Evolutionary conservation across 2,797 vertebrate genomes (phyloP).

Genomic region (Clarias fuscus): DNA sequence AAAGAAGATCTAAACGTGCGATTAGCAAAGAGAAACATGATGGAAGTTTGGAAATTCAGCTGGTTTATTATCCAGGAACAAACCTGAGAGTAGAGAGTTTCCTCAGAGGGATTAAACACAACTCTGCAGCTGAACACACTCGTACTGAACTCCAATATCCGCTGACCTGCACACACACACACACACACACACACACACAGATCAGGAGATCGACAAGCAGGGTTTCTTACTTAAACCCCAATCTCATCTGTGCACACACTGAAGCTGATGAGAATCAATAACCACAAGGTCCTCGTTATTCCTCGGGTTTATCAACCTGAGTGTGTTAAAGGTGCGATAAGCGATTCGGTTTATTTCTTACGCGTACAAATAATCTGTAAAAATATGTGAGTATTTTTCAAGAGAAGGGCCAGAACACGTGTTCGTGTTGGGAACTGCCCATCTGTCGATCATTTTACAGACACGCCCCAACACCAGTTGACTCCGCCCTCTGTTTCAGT

Average conservation of each 20-base stretch:
- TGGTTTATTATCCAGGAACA: constrained; percentile 44
- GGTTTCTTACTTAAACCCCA: background rate
- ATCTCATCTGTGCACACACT: background rate
- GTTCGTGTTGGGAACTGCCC: background rate
- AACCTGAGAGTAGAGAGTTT: constrained; percentile 86
- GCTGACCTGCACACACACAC: constrained; percentile 75
- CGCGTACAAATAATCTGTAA: background rate
- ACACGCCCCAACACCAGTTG: background rate
- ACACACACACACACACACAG: constrained; percentile 12
- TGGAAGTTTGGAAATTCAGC: too few species aligned
- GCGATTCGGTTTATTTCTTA: background rate
- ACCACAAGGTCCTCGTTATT: background rate
- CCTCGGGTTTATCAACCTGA: background rate
- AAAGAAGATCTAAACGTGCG: background rate
- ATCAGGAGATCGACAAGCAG: constrained; percentile 14
- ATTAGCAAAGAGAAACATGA: background rate
- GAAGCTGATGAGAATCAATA: background rate
- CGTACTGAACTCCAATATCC: constrained; percentile 83
- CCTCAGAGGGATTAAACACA: constrained; percentile 86
- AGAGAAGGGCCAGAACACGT: background rate
- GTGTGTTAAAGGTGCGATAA: background rate
- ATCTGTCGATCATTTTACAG: background rate
- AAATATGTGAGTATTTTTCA: background rate
- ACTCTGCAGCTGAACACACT: constrained; percentile 86
- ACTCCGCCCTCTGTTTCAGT: background rate